Evolutionary conservation across 1,140 invertebrate species (phyloP).

Genomic region (Calliopsis andreniformis): DNA sequence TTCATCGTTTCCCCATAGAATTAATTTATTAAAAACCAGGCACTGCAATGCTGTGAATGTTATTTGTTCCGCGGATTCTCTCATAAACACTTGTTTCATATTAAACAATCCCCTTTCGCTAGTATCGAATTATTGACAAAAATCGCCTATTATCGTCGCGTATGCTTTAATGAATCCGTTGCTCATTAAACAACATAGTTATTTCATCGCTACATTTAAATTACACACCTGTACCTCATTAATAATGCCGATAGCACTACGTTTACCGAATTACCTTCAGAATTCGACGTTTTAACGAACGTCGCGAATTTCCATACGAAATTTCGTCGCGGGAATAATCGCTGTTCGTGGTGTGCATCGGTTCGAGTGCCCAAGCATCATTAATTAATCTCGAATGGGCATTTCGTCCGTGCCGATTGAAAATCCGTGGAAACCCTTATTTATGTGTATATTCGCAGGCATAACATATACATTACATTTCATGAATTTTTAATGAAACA

Average conservation of each 20-base stretch:
- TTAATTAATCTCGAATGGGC: conserved; percentile 1
- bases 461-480: too few relatives aligned
- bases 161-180: background rate
- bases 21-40: too few relatives aligned
- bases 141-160: background rate
- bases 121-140: background rate
- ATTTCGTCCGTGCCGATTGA: background rate
- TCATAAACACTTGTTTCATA: background rate
- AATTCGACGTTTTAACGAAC: background rate
- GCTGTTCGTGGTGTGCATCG: background rate
- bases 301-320: background rate
- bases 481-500: too few relatives aligned
- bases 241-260: background rate
- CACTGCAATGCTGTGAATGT: background rate
- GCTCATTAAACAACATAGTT: conserved; percentile 16
- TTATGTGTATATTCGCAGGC: too few relatives aligned
- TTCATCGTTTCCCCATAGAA: too few relatives aligned
- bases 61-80: background rate
- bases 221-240: background rate
- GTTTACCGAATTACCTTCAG: background rate
- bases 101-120: background rate
- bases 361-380: background rate
- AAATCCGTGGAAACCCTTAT: background rate
- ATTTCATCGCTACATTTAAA: conserved; percentile 9
- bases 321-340: background rate